phyloP scores from a whole-genome alignment of 2,888 invertebrate genomes.

The Lysandra coridon region DNA sequence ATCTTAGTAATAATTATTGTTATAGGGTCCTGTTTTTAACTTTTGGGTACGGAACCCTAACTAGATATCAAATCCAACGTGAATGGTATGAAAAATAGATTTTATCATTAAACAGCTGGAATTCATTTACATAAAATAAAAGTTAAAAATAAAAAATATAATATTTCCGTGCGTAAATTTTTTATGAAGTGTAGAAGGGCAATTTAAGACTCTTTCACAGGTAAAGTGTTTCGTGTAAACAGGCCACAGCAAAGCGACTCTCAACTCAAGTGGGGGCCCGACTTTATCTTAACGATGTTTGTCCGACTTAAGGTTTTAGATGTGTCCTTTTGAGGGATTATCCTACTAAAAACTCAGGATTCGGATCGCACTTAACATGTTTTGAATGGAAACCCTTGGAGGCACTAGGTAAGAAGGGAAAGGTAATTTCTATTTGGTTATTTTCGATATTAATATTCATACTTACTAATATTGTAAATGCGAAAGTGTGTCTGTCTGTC shows the following conservation, averaged over 20 bases:
- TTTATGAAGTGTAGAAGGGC: slow-evolving; percentile 11
- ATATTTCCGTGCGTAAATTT: background rate
- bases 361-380: background rate
- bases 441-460: too few species aligned
- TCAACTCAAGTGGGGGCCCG: slow-evolving; percentile 40
- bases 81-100: background rate
- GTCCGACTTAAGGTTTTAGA: slow-evolving; percentile 40
- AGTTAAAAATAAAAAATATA: background rate
- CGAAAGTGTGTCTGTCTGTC: too few species aligned
- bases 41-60: background rate
- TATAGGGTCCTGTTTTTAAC: background rate
- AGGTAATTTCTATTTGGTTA: too few species aligned
- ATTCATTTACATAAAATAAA: background rate
- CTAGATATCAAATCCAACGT: too few species aligned
- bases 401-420: background rate
- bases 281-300: slow-evolving; percentile 43
- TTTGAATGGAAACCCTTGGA: background rate
- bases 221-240: slow-evolving; percentile 14
- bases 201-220: slow-evolving; percentile 17
- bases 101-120: too few species aligned
- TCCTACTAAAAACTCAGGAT: background rate
- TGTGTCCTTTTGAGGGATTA: slow-evolving; percentile 23
- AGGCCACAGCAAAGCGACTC: slow-evolving; percentile 38
- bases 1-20: background rate
- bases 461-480: too few species aligned